Percentiles rank a stretch among this genome's conserved stretches.
Evolutionary conservation across 1,140 invertebrate genomes (phyloP).

Genomic region (Aricia agestis): DNA sequence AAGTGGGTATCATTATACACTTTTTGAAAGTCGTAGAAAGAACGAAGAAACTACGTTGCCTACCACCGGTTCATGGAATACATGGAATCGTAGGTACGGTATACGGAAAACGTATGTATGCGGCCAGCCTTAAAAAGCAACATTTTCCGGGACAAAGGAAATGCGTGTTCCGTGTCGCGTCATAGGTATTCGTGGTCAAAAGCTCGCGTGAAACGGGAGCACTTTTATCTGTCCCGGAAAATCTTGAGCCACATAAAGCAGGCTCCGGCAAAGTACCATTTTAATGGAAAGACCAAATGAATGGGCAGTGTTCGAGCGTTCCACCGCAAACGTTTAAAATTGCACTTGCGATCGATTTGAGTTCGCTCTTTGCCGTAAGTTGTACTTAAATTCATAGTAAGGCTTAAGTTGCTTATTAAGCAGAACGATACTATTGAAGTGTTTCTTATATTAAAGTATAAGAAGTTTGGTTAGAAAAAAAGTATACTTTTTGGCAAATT

Average conservation of each 20-base stretch:
- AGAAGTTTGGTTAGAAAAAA: too few species aligned
- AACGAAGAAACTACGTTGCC: too few species aligned
- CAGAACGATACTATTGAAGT: too few species aligned
- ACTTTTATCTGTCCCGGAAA: conserved; percentile 4
- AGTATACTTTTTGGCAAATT: too few species aligned
- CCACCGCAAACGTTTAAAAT: conserved; percentile 26
- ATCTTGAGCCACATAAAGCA: conserved; percentile 3
- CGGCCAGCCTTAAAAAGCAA: not conserved
- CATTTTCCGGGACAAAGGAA: not conserved
- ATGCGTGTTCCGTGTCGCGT: not conserved
- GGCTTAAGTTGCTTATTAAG: not conserved
- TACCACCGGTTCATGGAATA: too few species aligned
- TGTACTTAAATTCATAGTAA: not conserved
- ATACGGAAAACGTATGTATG: too few species aligned
- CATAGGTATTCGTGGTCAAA: not conserved
- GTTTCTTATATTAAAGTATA: too few species aligned
- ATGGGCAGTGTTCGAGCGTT: conserved; percentile 23
- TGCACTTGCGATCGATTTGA: conserved; percentile 14
- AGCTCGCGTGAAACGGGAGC: not conserved
- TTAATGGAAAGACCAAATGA: conserved; percentile 27
- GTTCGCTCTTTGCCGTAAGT: not conserved
- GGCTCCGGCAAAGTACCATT: conserved; percentile 20
- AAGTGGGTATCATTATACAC: too few species aligned
- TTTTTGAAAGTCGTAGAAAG: too few species aligned
- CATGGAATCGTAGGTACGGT: too few species aligned